phyloP scores from a whole-genome alignment of 2,888 invertebrate genomes.

The Drosophila crucigera region DNA sequence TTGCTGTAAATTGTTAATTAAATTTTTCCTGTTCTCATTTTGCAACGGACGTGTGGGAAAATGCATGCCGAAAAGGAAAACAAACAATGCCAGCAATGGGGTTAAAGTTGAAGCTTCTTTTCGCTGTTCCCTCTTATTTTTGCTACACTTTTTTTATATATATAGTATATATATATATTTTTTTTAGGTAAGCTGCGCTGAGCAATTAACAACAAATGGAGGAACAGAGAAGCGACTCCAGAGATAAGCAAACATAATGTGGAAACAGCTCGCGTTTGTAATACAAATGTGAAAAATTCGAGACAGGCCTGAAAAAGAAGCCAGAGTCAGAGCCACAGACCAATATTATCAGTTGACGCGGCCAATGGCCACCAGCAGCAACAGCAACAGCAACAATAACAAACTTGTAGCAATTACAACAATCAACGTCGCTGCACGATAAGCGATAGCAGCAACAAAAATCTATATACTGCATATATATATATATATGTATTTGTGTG shows the following conservation, averaged over 20 bases:
- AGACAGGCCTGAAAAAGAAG: slow-evolving; percentile 44
- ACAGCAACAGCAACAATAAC: slow-evolving; percentile 9
- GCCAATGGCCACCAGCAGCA: slow-evolving; percentile 53
- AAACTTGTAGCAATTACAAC: slow-evolving; percentile 67
- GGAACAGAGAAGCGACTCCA: slow-evolving; percentile 3
- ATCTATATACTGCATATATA: slow-evolving; percentile 15
- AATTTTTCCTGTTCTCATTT: slow-evolving; percentile 68
- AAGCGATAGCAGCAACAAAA: slow-evolving; percentile 52
- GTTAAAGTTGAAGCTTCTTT: slow-evolving; percentile 56
- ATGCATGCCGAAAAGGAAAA: slow-evolving; percentile 40
- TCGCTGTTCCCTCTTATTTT: neutral
- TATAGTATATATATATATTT: too few species aligned
- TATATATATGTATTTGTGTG: neutral
- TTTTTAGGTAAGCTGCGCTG: slow-evolving; percentile 44
- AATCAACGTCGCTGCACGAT: slow-evolving; percentile 61
- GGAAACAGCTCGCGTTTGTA: slow-evolving; percentile 26
- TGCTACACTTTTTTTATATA: neutral
- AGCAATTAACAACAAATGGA: slow-evolving; percentile 62
- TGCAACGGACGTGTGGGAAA: slow-evolving; percentile 64
- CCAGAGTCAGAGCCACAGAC: slow-evolving; percentile 7
- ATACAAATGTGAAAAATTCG: slow-evolving; percentile 32
- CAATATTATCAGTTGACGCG: slow-evolving; percentile 43
- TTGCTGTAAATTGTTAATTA: slow-evolving; percentile 76
- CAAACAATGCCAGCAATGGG: slow-evolving; percentile 28
- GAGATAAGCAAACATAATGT: slow-evolving; percentile 53